phyloP scores from a whole-genome alignment of 2,797 vertebrate genomes.

The Lithobates pipiens region DNA sequence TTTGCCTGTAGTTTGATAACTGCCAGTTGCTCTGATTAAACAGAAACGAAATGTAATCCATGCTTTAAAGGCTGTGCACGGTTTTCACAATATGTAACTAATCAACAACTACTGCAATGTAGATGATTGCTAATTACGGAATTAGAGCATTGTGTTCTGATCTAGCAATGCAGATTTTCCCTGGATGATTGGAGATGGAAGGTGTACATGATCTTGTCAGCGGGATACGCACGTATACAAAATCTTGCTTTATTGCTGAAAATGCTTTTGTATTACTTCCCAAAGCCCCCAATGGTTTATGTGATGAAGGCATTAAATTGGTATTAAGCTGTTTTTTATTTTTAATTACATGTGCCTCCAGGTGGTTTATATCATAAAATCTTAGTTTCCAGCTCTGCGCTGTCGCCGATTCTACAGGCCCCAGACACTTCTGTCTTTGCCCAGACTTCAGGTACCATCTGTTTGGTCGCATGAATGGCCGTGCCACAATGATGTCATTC shows the following conservation, averaged over 20 bases:
- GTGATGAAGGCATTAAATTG: too few species aligned
- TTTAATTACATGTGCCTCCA: too few species aligned
- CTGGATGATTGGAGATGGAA: neutral
- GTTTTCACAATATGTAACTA: slow-evolving; percentile 19
- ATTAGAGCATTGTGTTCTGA: neutral
- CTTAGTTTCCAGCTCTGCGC: too few species aligned
- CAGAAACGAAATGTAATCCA: neutral
- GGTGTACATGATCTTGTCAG: too few species aligned
- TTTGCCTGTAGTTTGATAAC: neutral
- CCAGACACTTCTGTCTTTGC: too few species aligned
- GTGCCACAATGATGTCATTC: too few species aligned
- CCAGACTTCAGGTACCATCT: too few species aligned
- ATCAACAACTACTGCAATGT: slow-evolving; percentile 8
- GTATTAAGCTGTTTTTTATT: too few species aligned
- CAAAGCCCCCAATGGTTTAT: neutral
- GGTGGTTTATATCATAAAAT: too few species aligned
- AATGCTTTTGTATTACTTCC: neutral
- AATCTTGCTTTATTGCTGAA: neutral
- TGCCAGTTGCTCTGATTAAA: slow-evolving; percentile 7
- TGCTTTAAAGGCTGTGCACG: slow-evolving; percentile 3
- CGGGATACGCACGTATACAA: neutral
- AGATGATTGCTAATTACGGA: slow-evolving; percentile 22
- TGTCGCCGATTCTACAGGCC: too few species aligned
- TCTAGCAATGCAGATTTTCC: neutral
- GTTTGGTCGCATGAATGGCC: too few species aligned